phyloP scores from a whole-genome alignment of 2,113 vertebrate species.

The Microtus richardsoni region DNA sequence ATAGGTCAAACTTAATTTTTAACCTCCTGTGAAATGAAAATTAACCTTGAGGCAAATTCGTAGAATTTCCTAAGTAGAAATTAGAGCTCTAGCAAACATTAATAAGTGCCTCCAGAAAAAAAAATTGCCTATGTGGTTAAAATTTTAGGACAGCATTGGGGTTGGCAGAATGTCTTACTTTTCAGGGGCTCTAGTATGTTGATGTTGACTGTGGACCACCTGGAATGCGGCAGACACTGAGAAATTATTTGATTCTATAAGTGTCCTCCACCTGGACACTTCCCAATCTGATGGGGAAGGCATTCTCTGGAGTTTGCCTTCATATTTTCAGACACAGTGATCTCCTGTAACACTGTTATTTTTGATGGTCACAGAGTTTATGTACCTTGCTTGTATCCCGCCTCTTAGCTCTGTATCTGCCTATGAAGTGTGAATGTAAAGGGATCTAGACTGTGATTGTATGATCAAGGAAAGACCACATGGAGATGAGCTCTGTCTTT shows the following conservation, averaged over 20 bases:
- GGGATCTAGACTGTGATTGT: background rate
- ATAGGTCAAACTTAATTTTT: slow-evolving; percentile 74
- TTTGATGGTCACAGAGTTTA: slow-evolving; percentile 52
- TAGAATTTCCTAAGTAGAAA: slow-evolving; percentile 67
- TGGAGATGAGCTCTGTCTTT: background rate
- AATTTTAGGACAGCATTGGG: slow-evolving; percentile 24
- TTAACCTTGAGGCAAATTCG: slow-evolving; percentile 70
- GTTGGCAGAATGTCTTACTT: background rate
- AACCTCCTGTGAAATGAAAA: slow-evolving; percentile 71
- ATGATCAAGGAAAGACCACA: background rate
- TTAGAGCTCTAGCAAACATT: slow-evolving; percentile 47
- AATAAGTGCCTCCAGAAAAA: slow-evolving; percentile 36
- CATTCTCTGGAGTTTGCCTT: slow-evolving; percentile 12
- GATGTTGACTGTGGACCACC: background rate
- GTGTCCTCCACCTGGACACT: background rate
- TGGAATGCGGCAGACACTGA: background rate
- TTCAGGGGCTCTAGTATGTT: background rate
- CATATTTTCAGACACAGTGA: background rate
- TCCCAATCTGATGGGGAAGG: background rate
- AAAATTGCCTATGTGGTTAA: background rate
- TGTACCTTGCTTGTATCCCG: background rate
- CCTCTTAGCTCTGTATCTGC: slow-evolving; percentile 40
- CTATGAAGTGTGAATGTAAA: background rate
- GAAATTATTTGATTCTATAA: background rate
- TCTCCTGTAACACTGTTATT: background rate